Base-by-base conservation (phyloP, 2,113 vertebrate genomes). In the Syrrhaptes paradoxus region DNA sequence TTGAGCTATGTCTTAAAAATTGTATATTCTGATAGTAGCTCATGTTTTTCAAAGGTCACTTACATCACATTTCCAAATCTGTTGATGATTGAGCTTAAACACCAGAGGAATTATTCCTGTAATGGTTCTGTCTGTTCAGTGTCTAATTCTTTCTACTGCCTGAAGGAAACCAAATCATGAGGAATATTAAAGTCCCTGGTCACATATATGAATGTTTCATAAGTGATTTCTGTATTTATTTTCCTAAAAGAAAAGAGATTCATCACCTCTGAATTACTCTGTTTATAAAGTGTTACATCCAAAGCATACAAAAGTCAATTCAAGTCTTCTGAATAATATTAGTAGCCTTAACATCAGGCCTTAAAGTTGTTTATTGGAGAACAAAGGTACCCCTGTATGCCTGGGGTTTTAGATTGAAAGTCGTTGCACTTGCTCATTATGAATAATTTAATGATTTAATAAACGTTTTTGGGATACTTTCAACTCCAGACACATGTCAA, bases 21-120 rank as follows among this genome's bases (percentile, higher is more conserved):
- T 62, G 21, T 46, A 74, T 52, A 34, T 51, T 65, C 52, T 38
- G 75, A 72, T 76, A 77, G 55, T 11, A 84, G 25, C 52, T 85
- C 29, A 21, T 71, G 32, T 45, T 85, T 95, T 94, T 91, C 48
- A 96, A 94, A 92, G 90, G 87, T 86, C 75, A 81, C 28, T 88
- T 84, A 74, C 52, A 81, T 58, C 83, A 81, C 52, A 78, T 63
- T 91, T 80, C 57, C 32, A 76, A 80, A 67, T 61, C 17, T 65
- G 26, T 41, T 83, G 52, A 83, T 78, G 68, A 72, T 7, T 80
- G 52, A 94, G 57, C 21, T 94, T n/a, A 78, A 96, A 67, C 55
- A 84, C 32, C 41, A 66, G 18, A 52, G 68, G 41, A 95, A 85
- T 9, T 3, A 93, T 80, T 93, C 68, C 21, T 84, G 45, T 59